Evolutionary conservation across 2,797 vertebrate species (phyloP).

Genomic region (Pipistrellus kuhlii): DNA sequence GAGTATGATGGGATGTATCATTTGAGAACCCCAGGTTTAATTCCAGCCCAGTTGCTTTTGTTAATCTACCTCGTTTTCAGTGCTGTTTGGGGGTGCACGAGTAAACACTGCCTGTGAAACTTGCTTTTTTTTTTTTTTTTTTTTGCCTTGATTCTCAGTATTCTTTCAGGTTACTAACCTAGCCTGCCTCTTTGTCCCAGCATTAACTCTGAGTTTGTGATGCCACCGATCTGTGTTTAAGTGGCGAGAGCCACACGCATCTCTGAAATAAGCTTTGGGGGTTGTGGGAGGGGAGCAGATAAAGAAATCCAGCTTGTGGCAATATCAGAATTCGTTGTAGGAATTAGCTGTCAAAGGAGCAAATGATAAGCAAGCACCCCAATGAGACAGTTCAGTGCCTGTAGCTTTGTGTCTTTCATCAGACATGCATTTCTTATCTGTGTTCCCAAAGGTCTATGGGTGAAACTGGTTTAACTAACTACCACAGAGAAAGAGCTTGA

Average conservation of each 20-base stretch:
- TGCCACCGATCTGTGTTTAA: conserved; percentile 63
- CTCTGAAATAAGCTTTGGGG: conserved; percentile 59
- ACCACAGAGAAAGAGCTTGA: conserved; percentile 64
- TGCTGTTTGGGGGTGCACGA: conserved; percentile 80
- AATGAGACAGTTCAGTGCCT: conserved; percentile 75
- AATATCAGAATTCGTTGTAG: conserved; percentile 60
- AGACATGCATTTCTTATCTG: conserved; percentile 70
- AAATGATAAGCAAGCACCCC: conserved; percentile 64
- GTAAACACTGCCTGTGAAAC: conserved; percentile 81
- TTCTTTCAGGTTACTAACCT: conserved; percentile 74
- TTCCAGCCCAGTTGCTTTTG: conserved; percentile 77
- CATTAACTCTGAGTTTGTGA: conserved; percentile 48
- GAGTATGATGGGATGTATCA: conserved; percentile 76
- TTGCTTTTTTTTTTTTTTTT: conserved; percentile 74
- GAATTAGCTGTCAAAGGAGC: conserved; percentile 61
- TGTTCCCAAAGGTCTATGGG: conserved; percentile 79
- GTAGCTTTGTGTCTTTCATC: conserved; percentile 66
- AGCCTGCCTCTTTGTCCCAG: conserved; percentile 68
- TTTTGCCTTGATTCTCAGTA: conserved; percentile 80
- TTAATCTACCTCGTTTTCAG: conserved; percentile 88
- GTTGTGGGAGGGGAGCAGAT: conserved; percentile 44
- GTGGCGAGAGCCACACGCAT: conserved; percentile 52
- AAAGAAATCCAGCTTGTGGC: conserved; percentile 66
- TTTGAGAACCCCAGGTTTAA: conserved; percentile 77
- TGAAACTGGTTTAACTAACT: conserved; percentile 78